Evolutionary conservation across 1,140 invertebrate genomes (phyloP), one percentile per base, ranked within the genome.

Genomic region (Hylyphantes graminicola): DNA sequence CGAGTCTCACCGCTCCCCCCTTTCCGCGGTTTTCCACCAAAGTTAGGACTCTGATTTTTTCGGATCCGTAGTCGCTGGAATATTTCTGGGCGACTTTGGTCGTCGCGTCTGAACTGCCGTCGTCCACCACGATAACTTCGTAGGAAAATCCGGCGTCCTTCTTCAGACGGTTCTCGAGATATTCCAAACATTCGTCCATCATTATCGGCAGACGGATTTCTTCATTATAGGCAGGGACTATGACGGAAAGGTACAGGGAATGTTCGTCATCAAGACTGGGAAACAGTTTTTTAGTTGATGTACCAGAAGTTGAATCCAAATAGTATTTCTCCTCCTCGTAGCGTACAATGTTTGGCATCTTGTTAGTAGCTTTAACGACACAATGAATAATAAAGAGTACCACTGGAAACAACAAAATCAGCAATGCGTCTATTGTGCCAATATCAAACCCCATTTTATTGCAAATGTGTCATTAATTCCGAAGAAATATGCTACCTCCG

Each of bases 201-300:
- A 99, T 99, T 7, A 92, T 91, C 51, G 95, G 93, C 86, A 99
- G 96, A 97, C 89, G 86, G 92, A 93, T 88, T 90, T 98, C 94
- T 91, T 99, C 97, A 93, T 98, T 96, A 88, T 97, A 99, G n/a
- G 97, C 97, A 87, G 97, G 97, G 85, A 99, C 92, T 87, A 99
- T 93, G 11, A 99, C 94, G 90, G 95, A 96, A 54, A 98, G 91
- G 89, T 94, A 91, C 21, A 96, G 86, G 80, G 91, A 92, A 78
- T 92, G 91, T 7, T 91, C 87, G 86, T 98, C 95, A 59, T 92
- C 88, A 63, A 97, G 90, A 17, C 92, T 93, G 35, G 96, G 94
- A 90, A 98, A 97, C 86, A 88, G 87, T 73, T 91, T 86, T 83
- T 90, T 92, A 87, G 90, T 87, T 12, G 92, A 92, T 68, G 90